Evolutionary conservation across 2,888 invertebrate genomes (phyloP), one percentile per base, ranked within the genome.

Genomic region (Deroplatys truncata): DNA sequence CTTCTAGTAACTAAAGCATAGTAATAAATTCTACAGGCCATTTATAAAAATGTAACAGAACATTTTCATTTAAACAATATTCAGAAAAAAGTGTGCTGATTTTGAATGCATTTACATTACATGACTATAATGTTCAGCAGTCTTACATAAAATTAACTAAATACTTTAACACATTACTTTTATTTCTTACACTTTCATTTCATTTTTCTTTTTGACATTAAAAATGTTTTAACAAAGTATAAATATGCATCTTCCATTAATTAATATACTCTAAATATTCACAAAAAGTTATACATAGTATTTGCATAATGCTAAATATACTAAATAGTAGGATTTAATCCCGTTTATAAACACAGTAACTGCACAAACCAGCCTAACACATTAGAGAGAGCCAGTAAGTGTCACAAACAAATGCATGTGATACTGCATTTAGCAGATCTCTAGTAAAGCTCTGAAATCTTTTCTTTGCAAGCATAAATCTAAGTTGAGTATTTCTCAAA

Each of bases 1-100:
- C 43, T 43, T 49, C 86, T 86, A 86, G 15, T 82, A 72, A 82
- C 87, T 87, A 35, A 87, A 87, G 87, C 87, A 83, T 87, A 83
- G 82, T 83, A 35, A 87, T 87, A 87, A 87, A 87, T 82, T 83
- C 82, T 87, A 87, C 87, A 56, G 43, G 87, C 83, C 25, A 31
- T 87, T 82, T 87, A 87, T 87, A 87, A 87, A 87, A 87, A 87
- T 87, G 28, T 35, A 87, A 87, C 87, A 87, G 82, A 28, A 56
- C 83, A 82, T 83, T 28, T 49, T 43, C 43, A 83, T 20, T 87
- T 87, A 87, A 85, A 85, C 49, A 43, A 49, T 85, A 28, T 56
- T 85, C 28, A 49, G 56, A 85, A 85, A 85, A 56, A 85, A 72
- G 20, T 72, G 28, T 49, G 49, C 49, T 85, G 84, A 85, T 85